Base-by-base conservation (phyloP, 2,888 invertebrate genomes). In the Tetanocera ferruginea region DNA sequence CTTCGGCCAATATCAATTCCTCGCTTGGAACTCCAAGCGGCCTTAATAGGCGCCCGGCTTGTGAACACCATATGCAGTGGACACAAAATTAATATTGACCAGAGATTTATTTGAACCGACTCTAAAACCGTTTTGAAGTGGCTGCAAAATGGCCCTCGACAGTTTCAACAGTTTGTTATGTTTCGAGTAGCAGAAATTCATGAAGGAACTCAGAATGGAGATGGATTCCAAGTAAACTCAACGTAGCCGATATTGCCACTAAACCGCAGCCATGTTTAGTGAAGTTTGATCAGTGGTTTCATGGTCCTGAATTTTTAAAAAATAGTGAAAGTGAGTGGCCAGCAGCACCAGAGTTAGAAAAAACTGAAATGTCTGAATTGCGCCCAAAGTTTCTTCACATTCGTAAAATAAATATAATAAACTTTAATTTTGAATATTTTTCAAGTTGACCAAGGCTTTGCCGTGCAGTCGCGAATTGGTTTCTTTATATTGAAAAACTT, bases 61-160 rank as follows among this genome's bases (percentile, higher is more conserved):
- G 76, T 76, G 2, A 72, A 70, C 1, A 76, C 76, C 37, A 62
- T 79, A 6, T 2, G 3, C 14, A 62, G 75, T 9, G 55, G 11
- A 17, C 4, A 51, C 2, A 60, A 71, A 9, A 71, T 78, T 25
- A 52, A 66, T 23, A 19, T 72, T 52, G 19, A 49, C 43, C 6
- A 75, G 17, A 8, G 37, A 31, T 43, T 64, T 31, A 52, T 31
- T 2, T 76, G 73, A 76, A 34, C 72, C 0, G 76, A 76, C 28
- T 80, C 80, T 8, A 80, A 80, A 49, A 80, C 81, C 1, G 79
- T 80, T 5, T 51, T 81, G 8, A 73, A 76, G 34, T 81, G 81
- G 79, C 62, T 81, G 9, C 71, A 74, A 11, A 77, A 76, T 74
- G 80, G 80, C 66, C 76, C 78, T 8, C 76, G 49, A 28, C 70